Evolutionary conservation across 1,140 invertebrate genomes (phyloP), one percentile per base, ranked within the genome.

Genomic region (Mactra quadrangularis): DNA sequence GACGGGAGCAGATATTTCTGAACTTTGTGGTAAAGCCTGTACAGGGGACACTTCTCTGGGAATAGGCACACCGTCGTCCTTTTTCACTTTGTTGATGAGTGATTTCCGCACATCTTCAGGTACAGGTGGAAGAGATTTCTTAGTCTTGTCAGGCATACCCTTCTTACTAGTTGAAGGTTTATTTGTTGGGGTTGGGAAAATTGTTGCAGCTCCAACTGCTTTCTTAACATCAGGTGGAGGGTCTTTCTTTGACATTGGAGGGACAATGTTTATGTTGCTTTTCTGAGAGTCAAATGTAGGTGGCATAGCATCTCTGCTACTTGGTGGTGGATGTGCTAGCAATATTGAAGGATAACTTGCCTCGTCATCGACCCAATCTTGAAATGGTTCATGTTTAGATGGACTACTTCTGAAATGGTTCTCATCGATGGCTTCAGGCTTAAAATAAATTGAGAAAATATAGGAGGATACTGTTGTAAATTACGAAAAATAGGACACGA

Each of bases 271-370:
- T 15, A 77, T 41, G 33, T 77, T 77, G 19, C 50, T 47, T 53
- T 53, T 64, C n/a, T 77, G 75, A 4, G 45, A 35, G 52, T 62
- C 62, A 25, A 45, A 41, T 9, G 62, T n/a, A 19, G 75, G 75
- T 0, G 75, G 75, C 38, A 77, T 22, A 0, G 75, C 59, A 9
- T 64, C 59, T 9, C 75, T 57, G 29, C 59, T 77, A 35, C 47
- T 77, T 22, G 75, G 75, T 19, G 75, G 75, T n/a, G 75, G 75
- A 77, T 77, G 75, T n/a, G 59, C 60, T 35, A 62, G 7, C 9
- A 77, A 25, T 22, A 45, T 41, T 11, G 38, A 15, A 6, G 75
- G 75, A 22, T 77, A 77, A 22, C 17, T 25, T 27, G 22, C 25
- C 50, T 77, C 75, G 11, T 77, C 75, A 29, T 50, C 55, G 15